Evolutionary conservation across 2,888 invertebrate genomes (phyloP).

Genomic region (Pachliopta kotzebuea): DNA sequence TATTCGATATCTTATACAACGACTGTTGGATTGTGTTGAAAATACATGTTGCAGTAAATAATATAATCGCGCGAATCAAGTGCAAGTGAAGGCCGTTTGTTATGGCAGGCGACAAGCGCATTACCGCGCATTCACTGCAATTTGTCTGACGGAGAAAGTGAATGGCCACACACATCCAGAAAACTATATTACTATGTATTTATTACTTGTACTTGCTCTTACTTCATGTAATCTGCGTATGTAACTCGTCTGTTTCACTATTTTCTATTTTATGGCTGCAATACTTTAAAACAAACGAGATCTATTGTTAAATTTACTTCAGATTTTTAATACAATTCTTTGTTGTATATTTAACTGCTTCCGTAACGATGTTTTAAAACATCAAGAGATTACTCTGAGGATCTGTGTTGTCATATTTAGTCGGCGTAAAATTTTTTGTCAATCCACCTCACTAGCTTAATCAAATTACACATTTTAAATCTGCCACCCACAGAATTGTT

Average conservation of each 20-base stretch:
- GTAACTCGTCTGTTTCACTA: constrained; percentile 11
- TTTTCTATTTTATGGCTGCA: constrained; percentile 2
- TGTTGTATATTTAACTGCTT: neutral
- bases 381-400: too few relatives aligned
- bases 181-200: constrained; percentile 23
- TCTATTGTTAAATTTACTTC: neutral
- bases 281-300: neutral
- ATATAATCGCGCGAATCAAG: neutral
- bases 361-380: too few relatives aligned
- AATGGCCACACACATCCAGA: constrained; percentile 25
- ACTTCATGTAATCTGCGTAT: constrained; percentile 11
- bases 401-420: too few relatives aligned
- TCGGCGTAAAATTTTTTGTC: too few relatives aligned
- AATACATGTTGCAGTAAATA: neutral
- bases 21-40: too few relatives aligned
- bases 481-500: too few relatives aligned
- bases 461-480: too few relatives aligned
- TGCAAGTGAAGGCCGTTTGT: constrained; percentile 16
- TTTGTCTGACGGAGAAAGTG: constrained; percentile 35
- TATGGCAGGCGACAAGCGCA: constrained; percentile 35
- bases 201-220: constrained; percentile 17
- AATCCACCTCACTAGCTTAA: too few relatives aligned
- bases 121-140: constrained; percentile 45
- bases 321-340: neutral
- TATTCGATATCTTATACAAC: too few relatives aligned